Conservation (phyloP, 64 coral and sea anemone genomes). For the Porites australiensis region DNA sequence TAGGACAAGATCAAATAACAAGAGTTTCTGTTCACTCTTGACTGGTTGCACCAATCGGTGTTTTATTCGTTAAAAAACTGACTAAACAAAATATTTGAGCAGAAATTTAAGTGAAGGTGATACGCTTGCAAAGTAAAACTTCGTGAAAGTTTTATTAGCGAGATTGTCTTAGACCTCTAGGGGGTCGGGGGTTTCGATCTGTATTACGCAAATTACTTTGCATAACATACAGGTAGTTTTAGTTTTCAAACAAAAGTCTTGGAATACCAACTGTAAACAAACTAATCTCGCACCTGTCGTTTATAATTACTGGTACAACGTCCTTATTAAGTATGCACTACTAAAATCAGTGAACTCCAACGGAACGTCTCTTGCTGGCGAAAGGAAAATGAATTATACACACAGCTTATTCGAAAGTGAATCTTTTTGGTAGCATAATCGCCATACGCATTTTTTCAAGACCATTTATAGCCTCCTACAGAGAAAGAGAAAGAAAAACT, state of each 20-base stretch:
- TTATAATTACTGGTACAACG: neutral
- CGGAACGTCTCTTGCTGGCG: neutral
- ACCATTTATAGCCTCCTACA: neutral
- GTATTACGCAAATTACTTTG: constrained; percentile 17
- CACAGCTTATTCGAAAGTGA: no score
- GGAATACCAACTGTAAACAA: constrained; percentile 9
- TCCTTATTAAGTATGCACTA: neutral
- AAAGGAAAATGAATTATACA: neutral
- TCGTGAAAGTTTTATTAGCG: constrained; percentile 16
- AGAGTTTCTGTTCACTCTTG: no score
- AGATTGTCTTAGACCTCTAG: neutral
- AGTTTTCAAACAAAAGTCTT: constrained; percentile 14
- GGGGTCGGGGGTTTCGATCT: neutral
- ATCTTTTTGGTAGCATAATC: neutral
- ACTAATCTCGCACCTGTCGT: constrained; percentile 5
- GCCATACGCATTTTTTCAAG: neutral
- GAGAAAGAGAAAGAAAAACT: neutral
- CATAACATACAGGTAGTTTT: constrained; percentile 22
- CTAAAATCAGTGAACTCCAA: neutral
- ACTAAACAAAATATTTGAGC: neutral
- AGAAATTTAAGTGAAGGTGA: neutral
- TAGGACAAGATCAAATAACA: neutral
- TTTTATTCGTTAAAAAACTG: neutral
- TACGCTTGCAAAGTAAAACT: neutral
- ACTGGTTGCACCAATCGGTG: no score